Evolutionary conservation across 2,797 vertebrate species (phyloP).

Genomic region (Scyliorhinus canicula): DNA sequence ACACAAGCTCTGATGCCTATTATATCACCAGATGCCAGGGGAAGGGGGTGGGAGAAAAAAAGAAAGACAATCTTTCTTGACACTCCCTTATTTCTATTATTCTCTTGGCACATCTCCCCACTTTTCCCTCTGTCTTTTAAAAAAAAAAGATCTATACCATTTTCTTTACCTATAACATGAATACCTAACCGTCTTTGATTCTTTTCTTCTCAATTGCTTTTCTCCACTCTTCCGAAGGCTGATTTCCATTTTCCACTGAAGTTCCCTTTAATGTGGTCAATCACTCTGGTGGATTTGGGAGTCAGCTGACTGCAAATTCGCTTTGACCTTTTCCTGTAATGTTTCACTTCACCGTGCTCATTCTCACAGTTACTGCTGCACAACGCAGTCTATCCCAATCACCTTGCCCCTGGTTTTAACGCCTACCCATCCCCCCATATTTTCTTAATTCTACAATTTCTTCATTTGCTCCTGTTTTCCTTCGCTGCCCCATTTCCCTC

Average conservation of each 20-base stretch:
- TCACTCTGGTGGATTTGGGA: neutral
- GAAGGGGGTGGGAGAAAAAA: neutral
- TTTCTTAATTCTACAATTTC: neutral
- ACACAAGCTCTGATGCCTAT: neutral
- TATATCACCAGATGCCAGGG: neutral
- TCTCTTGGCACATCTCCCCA: neutral
- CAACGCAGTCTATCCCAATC: neutral
- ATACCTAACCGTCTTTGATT: no score
- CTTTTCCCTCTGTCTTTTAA: neutral
- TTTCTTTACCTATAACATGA: neutral
- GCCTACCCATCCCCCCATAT: neutral
- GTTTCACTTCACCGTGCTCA: neutral
- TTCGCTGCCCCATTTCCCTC: neutral
- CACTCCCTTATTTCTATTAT: neutral
- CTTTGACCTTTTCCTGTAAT: neutral
- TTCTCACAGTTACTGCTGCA: neutral
- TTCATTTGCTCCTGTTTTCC: neutral
- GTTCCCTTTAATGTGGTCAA: neutral
- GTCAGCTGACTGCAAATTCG: neutral
- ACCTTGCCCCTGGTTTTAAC: neutral
- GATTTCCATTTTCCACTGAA: neutral
- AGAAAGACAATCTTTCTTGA: neutral
- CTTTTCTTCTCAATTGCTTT: neutral
- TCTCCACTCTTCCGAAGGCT: neutral
- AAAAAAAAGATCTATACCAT: neutral